Evolutionary conservation across 2,888 invertebrate species (phyloP), one percentile per base, ranked within the genome.

Genomic region (Orthosia incerta): DNA sequence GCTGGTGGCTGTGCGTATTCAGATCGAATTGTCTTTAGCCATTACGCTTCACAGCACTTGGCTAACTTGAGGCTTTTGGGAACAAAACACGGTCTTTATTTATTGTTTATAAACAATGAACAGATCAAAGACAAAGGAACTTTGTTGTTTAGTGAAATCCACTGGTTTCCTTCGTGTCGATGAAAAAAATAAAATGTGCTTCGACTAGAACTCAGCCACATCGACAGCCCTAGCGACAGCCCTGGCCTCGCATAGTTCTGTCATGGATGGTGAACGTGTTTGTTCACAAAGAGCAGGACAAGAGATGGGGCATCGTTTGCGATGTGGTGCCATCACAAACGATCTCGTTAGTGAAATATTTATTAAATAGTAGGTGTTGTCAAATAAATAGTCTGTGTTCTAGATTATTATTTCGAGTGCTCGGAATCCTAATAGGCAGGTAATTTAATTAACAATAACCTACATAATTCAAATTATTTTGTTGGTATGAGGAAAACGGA

Each of bases 1-100:
- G 57, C 66, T 83, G 55, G 46, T 66, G 67, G 79, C 68, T 26
- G 31, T 65, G 75, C 71, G 56, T 61, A 71, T 75, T 80, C 63
- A 64, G 75, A 73, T 75, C 57, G 48, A 57, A 62, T 64, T 60
- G 55, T 67, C 23, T 59, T 61, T 59, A 51, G 60, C 48, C n/a
- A 63, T 79, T 59, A 68, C 71, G 74, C 56, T 64, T 57, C 68
- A 67, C 51, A 3, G 12, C 57, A 68, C 50, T 74, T 55, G 26
- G 15, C 15, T n/a, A 50, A 55, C 18, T 61, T 11, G 15, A 31
- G 53, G 12, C 15, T 57, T 62, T 48, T 46, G 7, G 1, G 1
- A 39, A 13, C 11, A 11, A 20, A 26, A 69, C 4, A 57, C 5
- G 5, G 0, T 2, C 48, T 55, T 26, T 55, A 12, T 39, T 16